Evolutionary conservation across 35 echinoderm and acorn worm genomes (phyloP), one percentile per base, ranked within the genome.

Genomic region (Amphiura filiformis): DNA sequence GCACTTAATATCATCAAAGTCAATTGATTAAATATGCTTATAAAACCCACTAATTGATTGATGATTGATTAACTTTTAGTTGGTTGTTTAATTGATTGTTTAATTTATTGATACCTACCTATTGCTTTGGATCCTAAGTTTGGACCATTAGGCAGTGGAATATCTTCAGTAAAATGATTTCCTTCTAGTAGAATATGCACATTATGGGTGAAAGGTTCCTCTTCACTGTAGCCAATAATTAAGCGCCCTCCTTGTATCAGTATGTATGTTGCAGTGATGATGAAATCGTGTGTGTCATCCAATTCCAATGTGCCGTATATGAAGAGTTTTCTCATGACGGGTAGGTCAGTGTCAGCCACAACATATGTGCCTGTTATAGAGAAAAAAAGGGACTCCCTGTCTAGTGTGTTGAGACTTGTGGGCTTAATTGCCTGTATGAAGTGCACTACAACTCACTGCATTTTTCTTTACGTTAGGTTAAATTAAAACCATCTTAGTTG

Each of bases 101-200:
- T n/a, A n/a, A n/a, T n/a, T n/a, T n/a, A n/a, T n/a, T 47, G 41
- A 47, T 9, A 41, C 84, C 82, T 90, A 88, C 93, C n/a, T 23
- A 94, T 31, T 36, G 89, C 93, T 82, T 94, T n/a, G 91, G 93
- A 87, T 36, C 93, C 93, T 39, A 94, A 80, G 65, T 94, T 94
- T 4, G 87, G 84, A 30, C 87, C 84, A 39, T 82, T 84, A 30
- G 93, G 89, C 23, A 91, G 76, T n/a, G 84, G 88, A 0, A 88
- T 77, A 39, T 94, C 88, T 31, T 52, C 52, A 23, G 93, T 94
- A 75, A 91, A 87, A 65, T 91, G 93, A 33, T 94, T 39, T 20
- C n/a, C 93, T 39, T 13, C 87, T 42, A 20, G 83, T 42, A 76
- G 90, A 78, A 17, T n/a, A n/a, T 88, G 52, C 31, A 88, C 56